Evolutionary conservation across 2,797 vertebrate species (phyloP).

Genomic region (Aphelocoma californica): DNA sequence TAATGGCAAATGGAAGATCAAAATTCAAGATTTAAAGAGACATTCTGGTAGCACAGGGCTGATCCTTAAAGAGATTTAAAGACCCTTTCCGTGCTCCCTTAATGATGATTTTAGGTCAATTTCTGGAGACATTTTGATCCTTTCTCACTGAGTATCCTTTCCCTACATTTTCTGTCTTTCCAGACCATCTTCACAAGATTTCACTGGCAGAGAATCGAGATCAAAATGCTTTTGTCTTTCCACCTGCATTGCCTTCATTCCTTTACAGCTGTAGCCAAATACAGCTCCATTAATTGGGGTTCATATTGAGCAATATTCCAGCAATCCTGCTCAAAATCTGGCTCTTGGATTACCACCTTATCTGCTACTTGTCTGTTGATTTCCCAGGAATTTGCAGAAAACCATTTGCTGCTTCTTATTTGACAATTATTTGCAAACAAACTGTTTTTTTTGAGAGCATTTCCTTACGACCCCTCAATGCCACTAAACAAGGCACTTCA

Average conservation of each 20-base stretch:
- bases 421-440: not conserved
- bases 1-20: not conserved
- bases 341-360: not conserved
- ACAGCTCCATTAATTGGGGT: not conserved
- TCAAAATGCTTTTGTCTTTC: not conserved
- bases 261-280: not conserved
- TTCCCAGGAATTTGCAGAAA: not conserved
- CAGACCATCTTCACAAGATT: not conserved
- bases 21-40: not conserved
- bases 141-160: not conserved
- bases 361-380: not conserved
- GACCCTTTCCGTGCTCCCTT: not conserved
- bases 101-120: not conserved
- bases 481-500: not conserved
- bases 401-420: not conserved
- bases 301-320: not conserved
- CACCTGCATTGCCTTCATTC: not conserved
- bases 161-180: not conserved
- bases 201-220: not conserved
- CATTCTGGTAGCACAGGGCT: not conserved
- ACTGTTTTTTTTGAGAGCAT: not conserved
- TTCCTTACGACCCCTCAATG: not conserved
- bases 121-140: not conserved
- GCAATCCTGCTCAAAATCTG: not conserved
- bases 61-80: not conserved